These are phyloP conservation scores for Belonocnema kinseyi DNA, from an alignment of 1,140 invertebrate genomes.

Conservation along the genomic window DNA sequence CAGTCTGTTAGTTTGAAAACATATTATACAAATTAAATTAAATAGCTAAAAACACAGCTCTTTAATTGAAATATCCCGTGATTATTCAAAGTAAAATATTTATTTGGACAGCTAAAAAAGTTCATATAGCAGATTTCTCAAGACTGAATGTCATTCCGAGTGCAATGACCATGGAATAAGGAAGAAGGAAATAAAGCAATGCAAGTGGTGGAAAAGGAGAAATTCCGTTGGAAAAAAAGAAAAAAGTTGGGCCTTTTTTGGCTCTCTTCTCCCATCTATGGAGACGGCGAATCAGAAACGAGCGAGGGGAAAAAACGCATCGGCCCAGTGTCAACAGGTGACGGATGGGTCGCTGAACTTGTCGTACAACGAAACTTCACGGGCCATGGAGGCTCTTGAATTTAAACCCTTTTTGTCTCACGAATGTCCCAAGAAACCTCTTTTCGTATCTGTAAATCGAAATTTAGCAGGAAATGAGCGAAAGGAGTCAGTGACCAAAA, in stretches of 20 bases:
- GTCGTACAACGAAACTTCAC: conserved; percentile 51
- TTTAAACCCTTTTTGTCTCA: conserved; percentile 6
- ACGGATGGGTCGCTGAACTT: conserved; percentile 64
- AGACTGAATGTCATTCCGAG: background rate
- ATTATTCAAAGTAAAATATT: no score
- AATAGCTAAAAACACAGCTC: no score
- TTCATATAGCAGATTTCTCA: no score
- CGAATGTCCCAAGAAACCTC: conserved; percentile 44
- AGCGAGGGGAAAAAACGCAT: conserved; percentile 62
- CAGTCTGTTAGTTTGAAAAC: no score
- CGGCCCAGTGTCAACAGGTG: conserved; percentile 67
- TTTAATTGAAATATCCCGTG: no score
- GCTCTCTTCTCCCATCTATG: conserved; percentile 30
- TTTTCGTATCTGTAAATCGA: background rate
- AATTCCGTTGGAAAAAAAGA: conserved; percentile 39
- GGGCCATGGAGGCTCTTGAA: conserved; percentile 45
- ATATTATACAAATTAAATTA: no score
- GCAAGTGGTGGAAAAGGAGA: conserved; percentile 39
- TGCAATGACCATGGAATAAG: conserved; percentile 2
- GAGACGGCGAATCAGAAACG: conserved; percentile 58
- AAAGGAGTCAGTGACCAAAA: conserved; percentile 7
- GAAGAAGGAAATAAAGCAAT: conserved; percentile 36
- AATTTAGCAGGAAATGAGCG: conserved; percentile 2
- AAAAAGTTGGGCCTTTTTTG: conserved; percentile 48
- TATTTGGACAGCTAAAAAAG: no score